These are phyloP conservation scores for Standfussiana lucernea DNA, from an alignment of 2,888 invertebrate genomes.

Conservation along the genomic window DNA sequence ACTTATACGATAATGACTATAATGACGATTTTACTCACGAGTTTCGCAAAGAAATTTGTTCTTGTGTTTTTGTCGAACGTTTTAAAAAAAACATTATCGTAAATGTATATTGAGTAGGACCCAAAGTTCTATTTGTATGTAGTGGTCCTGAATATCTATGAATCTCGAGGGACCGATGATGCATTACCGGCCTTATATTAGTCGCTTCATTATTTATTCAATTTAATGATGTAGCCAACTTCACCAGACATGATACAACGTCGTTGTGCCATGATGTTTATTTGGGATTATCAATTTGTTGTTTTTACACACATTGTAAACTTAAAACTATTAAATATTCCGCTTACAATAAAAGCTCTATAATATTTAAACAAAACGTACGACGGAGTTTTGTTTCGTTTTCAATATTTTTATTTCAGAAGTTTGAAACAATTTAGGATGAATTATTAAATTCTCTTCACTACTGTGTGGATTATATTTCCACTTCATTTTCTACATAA, in stretches of 20 bases:
- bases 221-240: not conserved
- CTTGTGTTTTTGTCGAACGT: not conserved
- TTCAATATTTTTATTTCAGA: not conserved
- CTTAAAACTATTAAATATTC: not conserved
- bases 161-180: constrained; percentile 14
- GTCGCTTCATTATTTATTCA: constrained; percentile 26
- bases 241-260: not conserved
- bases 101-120: not conserved
- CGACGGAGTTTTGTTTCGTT: not conserved
- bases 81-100: not conserved
- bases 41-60: not conserved
- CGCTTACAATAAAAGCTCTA: not conserved
- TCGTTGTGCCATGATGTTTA: not conserved
- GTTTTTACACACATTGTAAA: not conserved
- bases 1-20: too few relatives aligned
- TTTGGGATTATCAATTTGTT: not conserved
- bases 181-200: constrained; percentile 30
- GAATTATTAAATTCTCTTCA: not conserved
- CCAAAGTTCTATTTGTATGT: not conserved
- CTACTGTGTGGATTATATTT: not conserved
- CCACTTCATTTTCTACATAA: not conserved
- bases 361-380: constrained; percentile 1
- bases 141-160: constrained; percentile 3
- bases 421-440: constrained; percentile 4
- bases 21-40: too few relatives aligned